These are phyloP conservation scores for Montipora efflorescens DNA, from an alignment of 64 coral and sea anemone species.

Conservation along the genomic window DNA sequence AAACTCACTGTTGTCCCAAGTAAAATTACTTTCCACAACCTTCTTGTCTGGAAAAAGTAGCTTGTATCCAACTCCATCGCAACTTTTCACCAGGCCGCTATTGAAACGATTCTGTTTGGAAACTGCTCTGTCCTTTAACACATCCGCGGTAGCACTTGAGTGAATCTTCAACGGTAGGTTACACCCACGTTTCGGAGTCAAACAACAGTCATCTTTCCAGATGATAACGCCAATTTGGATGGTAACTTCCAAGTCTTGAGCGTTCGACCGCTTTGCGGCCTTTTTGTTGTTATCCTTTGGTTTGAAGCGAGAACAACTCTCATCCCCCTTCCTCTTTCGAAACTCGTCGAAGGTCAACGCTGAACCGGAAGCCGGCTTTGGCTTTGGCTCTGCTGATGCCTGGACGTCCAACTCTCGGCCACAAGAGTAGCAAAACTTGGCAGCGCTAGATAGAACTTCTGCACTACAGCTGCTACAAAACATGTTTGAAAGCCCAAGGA, in stretches of 20 bases:
- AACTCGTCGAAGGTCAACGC: conserved; percentile 20
- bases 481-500: background rate
- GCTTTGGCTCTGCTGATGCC: background rate
- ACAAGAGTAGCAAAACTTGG: conserved; percentile 33
- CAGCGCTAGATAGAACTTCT: background rate
- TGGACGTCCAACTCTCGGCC: conserved; percentile 10
- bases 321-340: conserved; percentile 11
- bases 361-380: conserved; percentile 10
- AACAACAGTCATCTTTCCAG: conserved; percentile 52
- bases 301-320: conserved; percentile 4
- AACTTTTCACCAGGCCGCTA: conserved; percentile 54
- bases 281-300: background rate
- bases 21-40: conserved; percentile 52
- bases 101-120: conserved; percentile 16
- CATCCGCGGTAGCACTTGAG: conserved; percentile 33
- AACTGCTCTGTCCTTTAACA: background rate
- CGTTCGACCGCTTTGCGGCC: conserved; percentile 33
- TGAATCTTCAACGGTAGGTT: conserved; percentile 46
- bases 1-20: conserved; percentile 44
- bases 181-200: conserved; percentile 49
- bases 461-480: background rate
- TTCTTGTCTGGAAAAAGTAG: conserved; percentile 62
- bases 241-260: conserved; percentile 20
- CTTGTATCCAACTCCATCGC: conserved; percentile 30
- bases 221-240: conserved; percentile 49